Conservation (phyloP, 1,140 invertebrate genomes). For the Bombus superbus region DNA sequence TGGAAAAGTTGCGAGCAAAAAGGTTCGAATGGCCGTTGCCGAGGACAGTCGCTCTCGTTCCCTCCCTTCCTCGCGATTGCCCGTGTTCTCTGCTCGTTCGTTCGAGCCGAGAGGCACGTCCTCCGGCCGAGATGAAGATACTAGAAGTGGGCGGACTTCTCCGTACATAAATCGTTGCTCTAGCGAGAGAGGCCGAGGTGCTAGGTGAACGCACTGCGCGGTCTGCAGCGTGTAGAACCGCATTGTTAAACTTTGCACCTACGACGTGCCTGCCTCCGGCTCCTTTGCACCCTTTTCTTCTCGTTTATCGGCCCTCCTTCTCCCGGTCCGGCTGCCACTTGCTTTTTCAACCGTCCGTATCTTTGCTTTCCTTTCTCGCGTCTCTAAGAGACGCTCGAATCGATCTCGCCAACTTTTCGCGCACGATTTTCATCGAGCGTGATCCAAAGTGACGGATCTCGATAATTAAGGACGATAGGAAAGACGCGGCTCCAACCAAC, state of each 20-base stretch:
- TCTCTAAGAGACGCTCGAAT: neutral
- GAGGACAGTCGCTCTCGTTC: conserved; percentile 40
- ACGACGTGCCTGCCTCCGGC: conserved; percentile 51
- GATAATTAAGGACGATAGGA: no score
- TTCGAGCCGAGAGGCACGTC: conserved; percentile 56
- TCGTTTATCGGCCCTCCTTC: neutral
- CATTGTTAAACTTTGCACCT: conserved; percentile 69
- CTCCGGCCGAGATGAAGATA: conserved; percentile 77
- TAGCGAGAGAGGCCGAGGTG: conserved; percentile 75
- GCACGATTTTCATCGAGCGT: no score
- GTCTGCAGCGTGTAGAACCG: conserved; percentile 48
- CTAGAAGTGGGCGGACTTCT: conserved; percentile 75
- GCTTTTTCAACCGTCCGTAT: neutral
- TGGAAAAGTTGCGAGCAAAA: neutral
- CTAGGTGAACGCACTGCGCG: conserved; percentile 71
- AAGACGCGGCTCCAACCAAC: no score
- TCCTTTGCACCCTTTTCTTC: conserved; percentile 38
- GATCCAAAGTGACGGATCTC: no score
- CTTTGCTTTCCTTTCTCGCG: neutral
- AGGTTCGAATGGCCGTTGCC: neutral
- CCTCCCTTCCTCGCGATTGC: conserved; percentile 12
- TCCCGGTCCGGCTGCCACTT: neutral
- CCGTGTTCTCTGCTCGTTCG: conserved; percentile 22
- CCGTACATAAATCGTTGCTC: conserved; percentile 75
- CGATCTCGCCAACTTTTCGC: neutral